A percentile compares a stretch with the other conserved stretches of the same genome.
phyloP scores from a whole-genome alignment of 37 sponge, comb jelly and placozoan species.

The Geodia barretti region DNA sequence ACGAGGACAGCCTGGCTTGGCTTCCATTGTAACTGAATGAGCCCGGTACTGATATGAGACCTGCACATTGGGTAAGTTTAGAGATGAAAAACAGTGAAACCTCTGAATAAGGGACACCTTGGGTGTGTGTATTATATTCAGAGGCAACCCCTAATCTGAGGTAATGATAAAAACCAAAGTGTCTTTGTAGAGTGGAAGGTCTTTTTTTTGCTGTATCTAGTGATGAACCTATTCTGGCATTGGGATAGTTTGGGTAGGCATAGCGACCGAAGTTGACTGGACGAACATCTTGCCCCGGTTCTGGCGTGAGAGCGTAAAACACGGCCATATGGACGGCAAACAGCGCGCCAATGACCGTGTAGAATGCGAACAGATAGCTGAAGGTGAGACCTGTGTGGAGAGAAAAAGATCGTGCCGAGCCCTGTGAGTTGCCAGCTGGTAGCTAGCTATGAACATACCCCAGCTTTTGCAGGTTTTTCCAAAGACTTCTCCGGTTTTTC shows the following conservation, averaged over 20 bases:
- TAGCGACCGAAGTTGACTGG: conserved; percentile 72
- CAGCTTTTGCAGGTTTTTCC: conserved; percentile 62
- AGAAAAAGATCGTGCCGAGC: too few species aligned
- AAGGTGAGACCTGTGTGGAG: too few species aligned
- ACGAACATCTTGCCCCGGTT: neutral
- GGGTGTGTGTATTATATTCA: too few species aligned
- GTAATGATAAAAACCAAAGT: neutral
- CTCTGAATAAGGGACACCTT: too few species aligned
- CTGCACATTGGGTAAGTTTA: too few species aligned
- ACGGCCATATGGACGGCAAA: conserved; percentile 53
- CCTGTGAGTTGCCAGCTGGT: too few species aligned
- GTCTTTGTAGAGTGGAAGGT: too few species aligned
- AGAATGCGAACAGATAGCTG: conserved; percentile 56
- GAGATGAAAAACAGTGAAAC: too few species aligned
- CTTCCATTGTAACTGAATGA: neutral
- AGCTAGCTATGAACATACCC: conserved; percentile 65
- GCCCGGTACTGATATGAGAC: conserved; percentile 14
- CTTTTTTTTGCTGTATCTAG: too few species aligned
- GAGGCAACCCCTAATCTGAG: too few species aligned
- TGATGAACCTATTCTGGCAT: conserved; percentile 67
- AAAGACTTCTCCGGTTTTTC: conserved; percentile 45
- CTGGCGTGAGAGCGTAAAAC: conserved; percentile 41
- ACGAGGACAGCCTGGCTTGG: neutral
- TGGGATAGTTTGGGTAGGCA: conserved; percentile 77
- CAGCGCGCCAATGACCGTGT: conserved; percentile 25